phyloP scores from a whole-genome alignment of 1,140 invertebrate genomes.

The Cryptotermes secundus region DNA sequence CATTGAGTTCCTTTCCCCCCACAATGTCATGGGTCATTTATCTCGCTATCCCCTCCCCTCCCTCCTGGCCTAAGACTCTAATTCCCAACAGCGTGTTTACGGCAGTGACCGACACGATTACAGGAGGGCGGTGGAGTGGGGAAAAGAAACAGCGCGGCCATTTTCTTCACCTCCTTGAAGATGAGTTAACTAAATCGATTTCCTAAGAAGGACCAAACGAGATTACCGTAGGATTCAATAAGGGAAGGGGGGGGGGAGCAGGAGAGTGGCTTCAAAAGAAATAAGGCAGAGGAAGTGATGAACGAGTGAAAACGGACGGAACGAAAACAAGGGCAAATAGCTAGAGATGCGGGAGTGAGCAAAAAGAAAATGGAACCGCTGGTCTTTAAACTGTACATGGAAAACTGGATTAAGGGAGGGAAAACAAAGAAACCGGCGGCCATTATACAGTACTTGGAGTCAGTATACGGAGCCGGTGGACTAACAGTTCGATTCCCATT shows the following conservation, averaged over 20 bases:
- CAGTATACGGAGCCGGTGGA: too few relatives aligned
- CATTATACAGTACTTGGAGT: too few relatives aligned
- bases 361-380: background rate
- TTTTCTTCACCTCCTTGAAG: constrained; percentile 5
- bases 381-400: background rate
- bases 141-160: background rate
- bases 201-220: background rate
- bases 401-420: background rate
- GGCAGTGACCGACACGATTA: background rate
- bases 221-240: background rate
- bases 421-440: too few relatives aligned
- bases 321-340: constrained; percentile 4
- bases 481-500: too few relatives aligned
- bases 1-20: too few relatives aligned
- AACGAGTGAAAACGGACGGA: background rate
- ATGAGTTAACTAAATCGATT: constrained; percentile 18
- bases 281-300: background rate
- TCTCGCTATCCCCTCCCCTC: background rate
- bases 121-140: background rate
- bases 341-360: background rate
- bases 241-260: background rate
- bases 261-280: background rate
- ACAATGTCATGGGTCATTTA: background rate
- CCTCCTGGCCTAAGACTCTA: background rate
- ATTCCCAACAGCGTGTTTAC: background rate